Base-by-base conservation (phyloP, 2,888 invertebrate species). In the Oscheius sp. region DNA sequence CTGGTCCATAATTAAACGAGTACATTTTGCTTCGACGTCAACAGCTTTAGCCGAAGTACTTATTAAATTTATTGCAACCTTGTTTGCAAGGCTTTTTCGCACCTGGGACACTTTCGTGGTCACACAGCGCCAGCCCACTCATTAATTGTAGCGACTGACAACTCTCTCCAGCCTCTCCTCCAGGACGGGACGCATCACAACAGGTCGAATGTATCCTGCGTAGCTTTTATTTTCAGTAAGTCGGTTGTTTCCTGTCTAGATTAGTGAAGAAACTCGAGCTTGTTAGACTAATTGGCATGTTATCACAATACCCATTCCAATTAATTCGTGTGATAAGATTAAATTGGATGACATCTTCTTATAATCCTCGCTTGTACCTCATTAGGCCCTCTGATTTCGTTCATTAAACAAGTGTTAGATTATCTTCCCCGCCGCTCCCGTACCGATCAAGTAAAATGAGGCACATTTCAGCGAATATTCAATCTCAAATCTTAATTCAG, bases 61-160 rank as follows among this genome's bases (percentile, higher is more conserved):
- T 20, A 17, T 20, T 20, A 17, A n/a, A 42, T 42, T 42, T 17
- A 42, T 42, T n/a, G n/a, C n/a, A n/a, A n/a, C n/a, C n/a, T n/a
- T n/a, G n/a, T n/a, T n/a, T n/a, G n/a, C n/a, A n/a, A n/a, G n/a
- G n/a, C 42, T 42, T 8, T 42, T 3, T 42, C 3, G 42, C 4
- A 3, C 17, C 42, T 42, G 42, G 50, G 50, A 50, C 50, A 50
- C 50, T 50, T 50, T 50, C 20, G 15, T 23, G 20, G 17, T 20
- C 34, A n/a, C n/a, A 8, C 46, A 15, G 34, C 55, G 34, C 34
- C 34, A n/a, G n/a, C n/a, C n/a, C n/a, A 55, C 61, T 61, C 61
- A 61, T 61, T 61, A 61, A 61, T 61, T 61, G 61, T 45, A 42
- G 61, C 61, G n/a, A 37, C 55, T 61, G 61, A 61, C 61, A 61